Conservation (phyloP, 1,140 invertebrate genomes). For the Trachelipus rathkii region DNA sequence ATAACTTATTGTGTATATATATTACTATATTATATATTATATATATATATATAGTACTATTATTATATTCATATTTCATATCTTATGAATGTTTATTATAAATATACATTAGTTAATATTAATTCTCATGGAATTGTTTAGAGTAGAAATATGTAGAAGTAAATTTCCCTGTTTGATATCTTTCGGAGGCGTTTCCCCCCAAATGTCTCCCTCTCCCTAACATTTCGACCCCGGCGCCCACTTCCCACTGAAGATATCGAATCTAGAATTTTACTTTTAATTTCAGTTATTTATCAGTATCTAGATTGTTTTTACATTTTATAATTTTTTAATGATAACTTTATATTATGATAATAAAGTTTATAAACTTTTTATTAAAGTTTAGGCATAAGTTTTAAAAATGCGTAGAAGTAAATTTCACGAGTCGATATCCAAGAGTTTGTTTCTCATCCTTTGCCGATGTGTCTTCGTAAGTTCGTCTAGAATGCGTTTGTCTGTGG, state of each 20-base stretch:
- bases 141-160: neutral
- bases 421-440: neutral
- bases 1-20: no score
- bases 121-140: no score
- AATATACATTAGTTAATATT: no score
- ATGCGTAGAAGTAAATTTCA: neutral
- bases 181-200: constrained; percentile 7
- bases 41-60: no score
- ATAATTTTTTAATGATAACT: constrained; percentile 7
- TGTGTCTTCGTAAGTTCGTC: neutral
- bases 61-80: no score
- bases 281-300: neutral
- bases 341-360: neutral
- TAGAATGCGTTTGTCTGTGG: neutral
- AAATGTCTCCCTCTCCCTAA: constrained; percentile 6
- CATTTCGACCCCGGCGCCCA: constrained; percentile 6
- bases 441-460: neutral
- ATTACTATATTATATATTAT: no score
- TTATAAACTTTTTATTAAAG: neutral
- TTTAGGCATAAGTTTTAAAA: neutral
- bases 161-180: constrained; percentile 2
- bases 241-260: constrained; percentile 6
- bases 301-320: neutral
- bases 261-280: neutral
- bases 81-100: no score